Evolutionary conservation across 2,888 invertebrate species (phyloP).

Genomic region (Troides aeacus): DNA sequence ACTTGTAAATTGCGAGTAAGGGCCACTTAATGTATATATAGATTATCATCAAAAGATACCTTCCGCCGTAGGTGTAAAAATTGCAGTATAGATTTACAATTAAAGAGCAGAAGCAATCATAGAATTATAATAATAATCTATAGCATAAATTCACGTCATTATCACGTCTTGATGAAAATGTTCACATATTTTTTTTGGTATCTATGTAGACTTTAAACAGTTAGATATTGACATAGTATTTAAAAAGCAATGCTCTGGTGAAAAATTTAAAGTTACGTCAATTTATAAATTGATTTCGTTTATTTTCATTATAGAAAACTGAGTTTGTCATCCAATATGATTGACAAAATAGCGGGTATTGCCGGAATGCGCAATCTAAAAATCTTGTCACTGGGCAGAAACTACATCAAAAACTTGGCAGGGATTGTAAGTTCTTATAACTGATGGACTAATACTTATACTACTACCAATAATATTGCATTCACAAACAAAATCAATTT

Average conservation of each 20-base stretch:
- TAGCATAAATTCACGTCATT: no score
- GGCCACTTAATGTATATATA: not conserved
- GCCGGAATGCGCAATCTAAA: constrained; percentile 89
- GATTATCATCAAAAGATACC: not conserved
- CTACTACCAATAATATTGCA: not conserved
- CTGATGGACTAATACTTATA: not conserved
- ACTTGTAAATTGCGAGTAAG: constrained; percentile 88
- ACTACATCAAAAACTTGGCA: constrained; percentile 91
- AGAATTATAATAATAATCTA: not conserved
- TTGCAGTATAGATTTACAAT: not conserved
- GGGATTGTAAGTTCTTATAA: constrained; percentile 82
- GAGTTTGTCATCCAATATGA: constrained; percentile 95
- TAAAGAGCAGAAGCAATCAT: not conserved
- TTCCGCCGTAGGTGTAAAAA: not conserved
- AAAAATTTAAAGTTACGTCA: no score
- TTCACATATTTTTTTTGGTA: no score
- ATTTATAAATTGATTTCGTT: not conserved
- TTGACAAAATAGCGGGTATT: constrained; percentile 94
- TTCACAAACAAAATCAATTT: constrained; percentile 2
- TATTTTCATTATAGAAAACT: constrained; percentile 83
- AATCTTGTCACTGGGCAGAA: constrained; percentile 91
- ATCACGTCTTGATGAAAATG: no score
- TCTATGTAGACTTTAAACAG: no score
- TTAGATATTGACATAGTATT: no score
- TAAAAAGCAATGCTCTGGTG: no score